Conservation (phyloP, 2,888 invertebrate species). For the Aspidapion aeneum region DNA sequence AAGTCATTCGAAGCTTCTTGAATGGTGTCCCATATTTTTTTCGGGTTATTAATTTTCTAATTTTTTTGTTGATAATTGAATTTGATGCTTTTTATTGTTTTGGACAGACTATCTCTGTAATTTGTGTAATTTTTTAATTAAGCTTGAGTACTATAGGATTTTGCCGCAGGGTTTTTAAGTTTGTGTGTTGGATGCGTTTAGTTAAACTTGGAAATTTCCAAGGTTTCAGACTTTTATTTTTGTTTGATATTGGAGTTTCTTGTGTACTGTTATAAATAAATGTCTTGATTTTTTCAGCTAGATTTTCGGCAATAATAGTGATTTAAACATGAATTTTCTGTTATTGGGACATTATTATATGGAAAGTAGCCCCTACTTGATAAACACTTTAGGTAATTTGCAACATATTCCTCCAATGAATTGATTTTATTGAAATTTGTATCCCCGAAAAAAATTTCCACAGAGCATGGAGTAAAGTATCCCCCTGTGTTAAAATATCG, state of each 20-base stretch:
- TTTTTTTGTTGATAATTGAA: slow-evolving; percentile 8
- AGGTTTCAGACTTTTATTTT: neutral
- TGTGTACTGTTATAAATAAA: no score
- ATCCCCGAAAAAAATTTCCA: no score
- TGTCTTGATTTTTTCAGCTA: neutral
- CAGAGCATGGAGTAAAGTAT: no score
- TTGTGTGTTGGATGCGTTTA: neutral
- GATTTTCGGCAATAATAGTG: neutral
- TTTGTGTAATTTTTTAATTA: neutral
- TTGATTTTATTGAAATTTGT: no score
- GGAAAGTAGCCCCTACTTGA: neutral
- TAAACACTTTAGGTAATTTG: no score
- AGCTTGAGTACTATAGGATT: neutral
- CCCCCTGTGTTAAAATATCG: no score
- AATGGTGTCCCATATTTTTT: slow-evolving; percentile 7
- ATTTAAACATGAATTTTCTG: neutral
- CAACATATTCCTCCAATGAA: no score
- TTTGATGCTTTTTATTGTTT: slow-evolving; percentile 7
- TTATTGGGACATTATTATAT: neutral
- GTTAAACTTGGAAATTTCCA: neutral
- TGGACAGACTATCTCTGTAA: neutral
- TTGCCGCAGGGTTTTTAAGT: no score
- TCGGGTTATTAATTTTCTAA: slow-evolving; percentile 4
- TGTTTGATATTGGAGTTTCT: no score
- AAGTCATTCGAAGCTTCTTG: slow-evolving; percentile 3